Evolutionary conservation across 2,113 vertebrate genomes (phyloP).

Genomic region (Microcebus jonahi): DNA sequence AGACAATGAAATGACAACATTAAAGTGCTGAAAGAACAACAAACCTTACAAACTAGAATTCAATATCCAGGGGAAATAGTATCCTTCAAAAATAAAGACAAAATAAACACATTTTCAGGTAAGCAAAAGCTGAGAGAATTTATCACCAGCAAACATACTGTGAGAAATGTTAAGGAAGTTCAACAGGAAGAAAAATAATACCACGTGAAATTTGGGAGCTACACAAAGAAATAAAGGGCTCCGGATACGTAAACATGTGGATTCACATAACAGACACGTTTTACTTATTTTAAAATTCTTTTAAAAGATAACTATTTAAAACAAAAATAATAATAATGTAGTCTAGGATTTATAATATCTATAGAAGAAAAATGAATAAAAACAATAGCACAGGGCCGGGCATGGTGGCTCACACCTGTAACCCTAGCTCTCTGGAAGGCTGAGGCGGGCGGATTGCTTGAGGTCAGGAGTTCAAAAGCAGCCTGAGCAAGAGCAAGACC

Average conservation of each 20-base stretch:
- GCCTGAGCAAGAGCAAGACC: too few relatives aligned
- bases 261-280: background rate
- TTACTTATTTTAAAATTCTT: conserved; percentile 3
- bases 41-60: background rate
- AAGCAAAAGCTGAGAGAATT: conserved; percentile 37
- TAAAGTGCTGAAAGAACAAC: background rate
- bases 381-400: background rate
- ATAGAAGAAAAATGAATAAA: background rate
- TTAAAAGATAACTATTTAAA: background rate
- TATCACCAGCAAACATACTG: background rate
- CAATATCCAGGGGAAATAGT: background rate
- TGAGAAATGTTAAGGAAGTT: conserved; percentile 24
- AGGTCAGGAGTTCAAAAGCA: too few relatives aligned
- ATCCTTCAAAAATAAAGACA: conserved; percentile 48
- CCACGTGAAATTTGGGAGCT: conserved; percentile 19
- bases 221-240: conserved; percentile 36
- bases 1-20: background rate
- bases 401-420: too few relatives aligned
- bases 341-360: background rate
- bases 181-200: conserved; percentile 23
- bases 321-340: conserved; percentile 1
- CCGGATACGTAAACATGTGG: background rate
- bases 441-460: too few relatives aligned
- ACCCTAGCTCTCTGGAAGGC: too few relatives aligned
- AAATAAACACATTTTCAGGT: conserved; percentile 26